Evolutionary conservation across 1,140 invertebrate species (phyloP).

Genomic region (Meloidogyne exigua): DNA sequence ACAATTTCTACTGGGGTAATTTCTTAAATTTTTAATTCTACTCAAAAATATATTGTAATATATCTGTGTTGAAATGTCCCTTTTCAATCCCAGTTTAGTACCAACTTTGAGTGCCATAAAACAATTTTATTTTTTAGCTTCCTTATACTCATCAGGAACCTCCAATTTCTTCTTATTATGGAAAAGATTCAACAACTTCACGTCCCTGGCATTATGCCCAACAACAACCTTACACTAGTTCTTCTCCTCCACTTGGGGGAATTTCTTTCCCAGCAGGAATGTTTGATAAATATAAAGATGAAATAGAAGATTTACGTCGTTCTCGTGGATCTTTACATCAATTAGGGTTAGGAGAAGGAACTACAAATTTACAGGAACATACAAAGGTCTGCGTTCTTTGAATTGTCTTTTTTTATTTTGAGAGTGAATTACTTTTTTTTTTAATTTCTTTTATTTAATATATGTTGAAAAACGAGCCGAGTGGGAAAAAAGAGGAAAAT

Average conservation of each 20-base stretch:
- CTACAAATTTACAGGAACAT: slow-evolving; percentile 37
- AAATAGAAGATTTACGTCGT: slow-evolving; percentile 60
- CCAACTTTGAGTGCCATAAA: too few species aligned
- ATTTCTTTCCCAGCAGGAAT: slow-evolving; percentile 57
- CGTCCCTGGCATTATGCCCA: slow-evolving; percentile 27
- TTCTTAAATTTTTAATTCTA: background rate
- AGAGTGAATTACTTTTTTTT: background rate
- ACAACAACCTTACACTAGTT: slow-evolving; percentile 15
- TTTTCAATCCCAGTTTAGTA: too few species aligned
- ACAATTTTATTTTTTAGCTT: background rate
- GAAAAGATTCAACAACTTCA: slow-evolving; percentile 2
- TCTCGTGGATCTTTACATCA: slow-evolving; percentile 57
- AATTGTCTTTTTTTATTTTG: background rate
- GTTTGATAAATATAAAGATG: slow-evolving; percentile 60
- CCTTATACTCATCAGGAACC: background rate
- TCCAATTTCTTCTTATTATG: background rate
- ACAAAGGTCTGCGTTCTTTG: slow-evolving; percentile 63
- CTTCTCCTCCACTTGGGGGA: slow-evolving; percentile 46
- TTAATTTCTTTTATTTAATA: background rate
- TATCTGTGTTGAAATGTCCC: background rate
- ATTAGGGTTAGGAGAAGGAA: slow-evolving; percentile 4
- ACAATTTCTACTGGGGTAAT: background rate
- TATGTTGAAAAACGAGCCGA: background rate
- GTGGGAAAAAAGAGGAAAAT: background rate
- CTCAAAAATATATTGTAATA: background rate